Percentiles rank a stretch among this genome's conserved stretches.
These are phyloP conservation scores for Muntiacus muntjak DNA, from an alignment of 2,113 vertebrate species.

Conservation along the genomic window DNA sequence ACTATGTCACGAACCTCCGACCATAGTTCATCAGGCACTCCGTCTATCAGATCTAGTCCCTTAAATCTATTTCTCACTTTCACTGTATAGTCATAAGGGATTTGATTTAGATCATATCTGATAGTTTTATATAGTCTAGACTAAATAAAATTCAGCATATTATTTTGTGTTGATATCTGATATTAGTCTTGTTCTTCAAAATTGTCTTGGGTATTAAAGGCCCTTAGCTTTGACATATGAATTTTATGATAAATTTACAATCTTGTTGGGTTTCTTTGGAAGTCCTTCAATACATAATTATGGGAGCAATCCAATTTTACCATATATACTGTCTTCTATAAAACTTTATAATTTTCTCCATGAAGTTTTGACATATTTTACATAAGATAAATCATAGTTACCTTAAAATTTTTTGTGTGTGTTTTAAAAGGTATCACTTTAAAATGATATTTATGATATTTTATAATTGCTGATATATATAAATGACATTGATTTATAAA, in stretches of 20 bases:
- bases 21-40: too few relatives aligned
- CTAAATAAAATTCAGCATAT: neutral
- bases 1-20: too few relatives aligned
- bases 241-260: neutral
- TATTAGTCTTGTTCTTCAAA: neutral
- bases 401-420: neutral
- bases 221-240: neutral
- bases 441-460: conserved; percentile 7
- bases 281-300: neutral
- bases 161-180: neutral
- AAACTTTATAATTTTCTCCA: neutral
- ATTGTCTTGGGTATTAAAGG: neutral
- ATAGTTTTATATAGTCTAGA: neutral
- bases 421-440: neutral
- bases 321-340: neutral
- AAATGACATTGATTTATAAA: conserved; percentile 40
- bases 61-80: too few relatives aligned
- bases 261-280: neutral
- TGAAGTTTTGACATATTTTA: neutral
- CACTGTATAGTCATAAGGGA: too few relatives aligned
- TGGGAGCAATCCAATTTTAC: neutral
- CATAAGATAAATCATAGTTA: neutral
- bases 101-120: too few relatives aligned
- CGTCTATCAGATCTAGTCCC: too few relatives aligned
- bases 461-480: neutral